Base-by-base conservation (phyloP, 2,888 invertebrate species). In the Folsomia candida region DNA sequence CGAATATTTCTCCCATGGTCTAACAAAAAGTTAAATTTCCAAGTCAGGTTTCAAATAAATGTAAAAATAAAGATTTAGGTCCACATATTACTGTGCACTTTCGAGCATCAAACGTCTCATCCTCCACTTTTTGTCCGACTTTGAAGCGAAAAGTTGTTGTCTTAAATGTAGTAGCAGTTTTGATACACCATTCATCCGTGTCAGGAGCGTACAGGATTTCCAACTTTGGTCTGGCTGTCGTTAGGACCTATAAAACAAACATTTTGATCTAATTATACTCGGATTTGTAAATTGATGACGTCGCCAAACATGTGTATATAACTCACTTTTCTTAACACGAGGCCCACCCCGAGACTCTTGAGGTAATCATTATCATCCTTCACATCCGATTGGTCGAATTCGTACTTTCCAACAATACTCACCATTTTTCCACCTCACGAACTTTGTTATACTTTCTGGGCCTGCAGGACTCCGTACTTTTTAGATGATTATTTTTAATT, bases 341-440 rank as follows among this genome's bases (percentile, higher is more conserved):
- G 66, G 18, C 79, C 79, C 27, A 76, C 79, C 47, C 77, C 76
- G 22, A 78, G 67, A 18, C 60, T 67, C 29, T 69, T 68, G 11
- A 78, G 69, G 62, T 77, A 78, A n/a, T 77, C 77, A 47, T 78
- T 76, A 2, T 77, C 67, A 51, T 73, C 69, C n/a, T 54, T n/a
- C 6, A 20, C 20, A 24, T 74, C 74, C 9, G 71, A 58, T 11
- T 66, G 58, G 25, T 76, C 71, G 37, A 69, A 75, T 9, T 67
- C 57, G 51, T 71, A 77, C 24, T 67, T 74, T 37, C 74, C 74
- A 24, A 65, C 61, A 2, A 72, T 29, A 6, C 14, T 14, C n/a
- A 58, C 26, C 63, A 71, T 71, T 58, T 51, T 51, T 2, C 54
- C 18, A 47, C 18, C 18, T 47, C 9, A 9, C 47, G 47, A 18